Evolutionary conservation across 2,888 invertebrate species (phyloP), one percentile per base, ranked within the genome.

Genomic region (Anticlea derivata): DNA sequence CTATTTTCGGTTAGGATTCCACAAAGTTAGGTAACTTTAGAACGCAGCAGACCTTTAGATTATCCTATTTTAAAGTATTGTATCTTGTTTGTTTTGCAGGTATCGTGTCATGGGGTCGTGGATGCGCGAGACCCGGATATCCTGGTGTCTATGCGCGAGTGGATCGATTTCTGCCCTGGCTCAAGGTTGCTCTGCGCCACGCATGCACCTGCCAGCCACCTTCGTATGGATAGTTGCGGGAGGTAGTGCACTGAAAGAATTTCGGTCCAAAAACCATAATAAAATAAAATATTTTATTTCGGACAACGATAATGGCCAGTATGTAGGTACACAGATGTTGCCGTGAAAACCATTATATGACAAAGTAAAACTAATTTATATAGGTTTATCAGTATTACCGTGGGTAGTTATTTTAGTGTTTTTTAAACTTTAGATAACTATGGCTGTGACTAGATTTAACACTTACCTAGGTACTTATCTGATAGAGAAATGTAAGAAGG

Each of bases 81-180:
- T n/a, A 7, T 5, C n/a, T 31, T 29, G 24, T 57, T 63, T 53
- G 31, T 49, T 58, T 69, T 69, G 5, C 72, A 94, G 94, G 95
- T n/a, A 91, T 95, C 5, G 94, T 95, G 0, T 95, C 95, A 0
- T 95, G 95, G 94, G 95, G 95, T 1, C 91, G 95, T 38, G 95
- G 95, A 0, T 95, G 95, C 68, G 95, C 94, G 0, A 83, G 95
- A 50, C 94, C 94, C 4, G 87, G 88, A 1, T 90, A 90, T 44
- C 92, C 91, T 0, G 90, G 89, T 1, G 88, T 90, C 0, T 89
- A 90, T 55, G 78, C 89, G 1, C 73, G 90, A 1, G 87, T 90
- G 0, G 81, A 80, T 38, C 70, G 71, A n/a, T 87, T 89, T 60
- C 64, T 88, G 55, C 85, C 89, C 0, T 91, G 89, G 87, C 79